These are phyloP conservation scores for Andrena fulva DNA, from an alignment of 2,888 invertebrate genomes.

Conservation along the genomic window DNA sequence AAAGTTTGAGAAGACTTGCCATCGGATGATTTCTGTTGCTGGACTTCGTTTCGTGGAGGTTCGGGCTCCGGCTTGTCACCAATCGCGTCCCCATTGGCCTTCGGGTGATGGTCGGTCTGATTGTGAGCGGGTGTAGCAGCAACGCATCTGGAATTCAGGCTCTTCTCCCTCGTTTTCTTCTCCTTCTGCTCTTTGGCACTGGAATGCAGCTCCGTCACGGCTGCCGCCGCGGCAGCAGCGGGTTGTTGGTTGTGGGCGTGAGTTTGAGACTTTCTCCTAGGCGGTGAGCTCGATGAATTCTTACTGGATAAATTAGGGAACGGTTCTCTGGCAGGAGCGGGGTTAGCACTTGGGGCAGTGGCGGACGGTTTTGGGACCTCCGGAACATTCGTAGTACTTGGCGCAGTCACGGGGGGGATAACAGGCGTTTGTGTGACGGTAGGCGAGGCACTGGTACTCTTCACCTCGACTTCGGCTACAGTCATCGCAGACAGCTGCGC, in stretches of 20 bases:
- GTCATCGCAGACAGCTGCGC: slow-evolving; percentile 79
- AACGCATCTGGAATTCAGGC: slow-evolving; percentile 71
- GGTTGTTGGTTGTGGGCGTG: slow-evolving; percentile 54
- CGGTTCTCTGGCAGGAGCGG: slow-evolving; percentile 71
- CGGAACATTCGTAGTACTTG: slow-evolving; percentile 64
- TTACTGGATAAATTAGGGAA: slow-evolving; percentile 71
- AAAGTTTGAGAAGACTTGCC: slow-evolving; percentile 71
- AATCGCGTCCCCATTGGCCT: slow-evolving; percentile 78
- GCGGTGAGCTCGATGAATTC: slow-evolving; percentile 76
- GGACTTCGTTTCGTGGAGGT: slow-evolving; percentile 69
- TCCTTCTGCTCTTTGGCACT: slow-evolving; percentile 75
- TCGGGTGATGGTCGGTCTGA: slow-evolving; percentile 70
- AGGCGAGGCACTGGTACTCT: slow-evolving; percentile 40
- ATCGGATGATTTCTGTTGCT: slow-evolving; percentile 75
- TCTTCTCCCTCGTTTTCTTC: slow-evolving; percentile 76
- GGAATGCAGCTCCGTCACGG: slow-evolving; percentile 62
- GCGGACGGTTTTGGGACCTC: slow-evolving; percentile 68
- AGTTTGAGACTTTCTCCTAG: slow-evolving; percentile 77
- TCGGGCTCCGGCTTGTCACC: slow-evolving; percentile 77
- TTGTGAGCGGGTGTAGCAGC: slow-evolving; percentile 74
- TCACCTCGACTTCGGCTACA: slow-evolving; percentile 59
- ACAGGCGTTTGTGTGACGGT: slow-evolving; percentile 48
- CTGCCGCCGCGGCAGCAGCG: slow-evolving; percentile 40
- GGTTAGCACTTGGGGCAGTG: slow-evolving; percentile 67
- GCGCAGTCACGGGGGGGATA: slow-evolving; percentile 40